Conservation (phyloP, 2,113 vertebrate species). For the Pachyramphus minor region DNA sequence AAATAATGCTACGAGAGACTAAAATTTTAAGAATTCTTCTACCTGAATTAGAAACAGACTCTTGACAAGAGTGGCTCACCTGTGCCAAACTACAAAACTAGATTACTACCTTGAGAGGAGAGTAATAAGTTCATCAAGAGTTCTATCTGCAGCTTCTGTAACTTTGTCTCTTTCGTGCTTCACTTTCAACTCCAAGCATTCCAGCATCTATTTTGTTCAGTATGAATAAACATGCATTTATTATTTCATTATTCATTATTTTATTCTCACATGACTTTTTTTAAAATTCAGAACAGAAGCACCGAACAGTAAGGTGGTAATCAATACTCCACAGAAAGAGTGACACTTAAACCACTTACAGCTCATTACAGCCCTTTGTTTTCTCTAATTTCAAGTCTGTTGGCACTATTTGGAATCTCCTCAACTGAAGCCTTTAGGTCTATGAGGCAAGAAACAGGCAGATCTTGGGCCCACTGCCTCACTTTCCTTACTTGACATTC, state of each 20-base stretch:
- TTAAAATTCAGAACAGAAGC: not conserved
- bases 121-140: constrained; percentile 59
- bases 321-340: not conserved
- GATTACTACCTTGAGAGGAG: constrained; percentile 69
- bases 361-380: not conserved
- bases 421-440: not conserved
- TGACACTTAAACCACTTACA: not conserved
- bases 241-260: not conserved
- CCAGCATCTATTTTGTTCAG: constrained; percentile 59
- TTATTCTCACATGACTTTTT: not conserved
- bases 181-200: constrained; percentile 48
- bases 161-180: constrained; percentile 49
- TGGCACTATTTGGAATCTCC: not conserved
- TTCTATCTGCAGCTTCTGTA: constrained; percentile 38
- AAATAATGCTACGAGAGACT: not conserved
- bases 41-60: not conserved
- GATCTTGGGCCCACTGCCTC: not conserved
- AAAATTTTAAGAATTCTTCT: not conserved
- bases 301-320: not conserved
- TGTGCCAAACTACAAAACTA: not conserved
- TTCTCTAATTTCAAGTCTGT: not conserved
- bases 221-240: not conserved
- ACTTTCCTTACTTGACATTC: not conserved
- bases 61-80: not conserved
- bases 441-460: not conserved